A percentile compares a stretch with the other conserved stretches of the same genome.
Conservation (phyloP, 2,888 invertebrate genomes). For the Diarsia brunnea region DNA sequence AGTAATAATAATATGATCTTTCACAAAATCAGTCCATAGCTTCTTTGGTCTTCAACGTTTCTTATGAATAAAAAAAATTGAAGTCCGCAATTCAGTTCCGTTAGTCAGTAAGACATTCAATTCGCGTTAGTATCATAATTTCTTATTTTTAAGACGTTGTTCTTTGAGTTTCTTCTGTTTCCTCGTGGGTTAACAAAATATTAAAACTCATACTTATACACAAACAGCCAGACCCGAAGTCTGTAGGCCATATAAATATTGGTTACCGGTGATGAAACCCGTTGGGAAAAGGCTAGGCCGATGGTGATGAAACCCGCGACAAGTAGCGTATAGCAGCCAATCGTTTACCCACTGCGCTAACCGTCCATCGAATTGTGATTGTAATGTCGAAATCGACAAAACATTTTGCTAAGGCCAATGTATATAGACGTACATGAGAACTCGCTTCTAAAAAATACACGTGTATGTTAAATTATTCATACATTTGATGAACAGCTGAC, state of each 20-base stretch:
- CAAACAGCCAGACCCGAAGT: too few species aligned
- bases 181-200: too few species aligned
- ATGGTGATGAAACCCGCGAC: too few species aligned
- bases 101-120: too few species aligned
- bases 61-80: not conserved
- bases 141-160: not conserved
- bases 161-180: too few species aligned
- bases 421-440: not conserved
- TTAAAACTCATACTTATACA: too few species aligned
- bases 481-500: not conserved
- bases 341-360: not conserved
- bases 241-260: too few species aligned
- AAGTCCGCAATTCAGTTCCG: not conserved
- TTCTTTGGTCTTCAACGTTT: not conserved
- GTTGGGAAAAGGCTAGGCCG: too few species aligned
- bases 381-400: not conserved
- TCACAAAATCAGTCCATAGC: not conserved
- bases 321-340: not conserved
- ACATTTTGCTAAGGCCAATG: not conserved
- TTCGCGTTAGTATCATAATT: not conserved
- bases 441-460: not conserved
- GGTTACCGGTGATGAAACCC: too few species aligned
- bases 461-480: constrained; percentile 1
- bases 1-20: not conserved
- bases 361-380: not conserved